phyloP scores from a whole-genome alignment of 2,797 vertebrate genomes.

The Molossus alvarezi region DNA sequence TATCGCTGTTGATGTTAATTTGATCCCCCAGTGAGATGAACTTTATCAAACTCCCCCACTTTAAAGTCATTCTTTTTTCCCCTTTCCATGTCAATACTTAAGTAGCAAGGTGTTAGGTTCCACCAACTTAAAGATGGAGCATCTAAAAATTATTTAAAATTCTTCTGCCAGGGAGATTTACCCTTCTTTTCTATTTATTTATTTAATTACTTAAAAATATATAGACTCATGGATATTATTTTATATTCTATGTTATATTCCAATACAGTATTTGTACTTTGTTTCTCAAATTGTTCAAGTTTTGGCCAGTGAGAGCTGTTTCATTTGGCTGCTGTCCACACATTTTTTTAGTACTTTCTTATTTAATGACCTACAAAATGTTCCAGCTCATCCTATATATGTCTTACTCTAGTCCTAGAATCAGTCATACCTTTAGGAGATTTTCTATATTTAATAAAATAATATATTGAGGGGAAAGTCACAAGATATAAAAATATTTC shows the following conservation, averaged over 20 bases:
- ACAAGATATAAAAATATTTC: not conserved
- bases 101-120: not conserved
- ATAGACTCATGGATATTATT: not conserved
- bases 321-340: not conserved
- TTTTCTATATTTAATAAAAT: not conserved
- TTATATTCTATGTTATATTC: not conserved
- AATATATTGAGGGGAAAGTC: not conserved
- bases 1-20: not conserved
- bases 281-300: not conserved
- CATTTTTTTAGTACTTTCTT: not conserved
- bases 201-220: not conserved
- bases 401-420: not conserved
- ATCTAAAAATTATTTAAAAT: constrained; percentile 30
- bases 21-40: not conserved
- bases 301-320: not conserved
- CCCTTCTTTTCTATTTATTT: not conserved
- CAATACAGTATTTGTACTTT: not conserved
- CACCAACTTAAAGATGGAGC: not conserved
- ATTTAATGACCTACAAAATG: not conserved
- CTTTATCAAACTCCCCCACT: not conserved
- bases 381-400: not conserved
- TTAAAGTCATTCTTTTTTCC: not conserved
- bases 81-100: not conserved
- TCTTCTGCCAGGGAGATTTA: not conserved
- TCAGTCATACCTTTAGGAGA: not conserved